Evolutionary conservation across 2,797 vertebrate species (phyloP), one percentile per base, ranked within the genome.

Genomic region (Gymnothorax javanicus): DNA sequence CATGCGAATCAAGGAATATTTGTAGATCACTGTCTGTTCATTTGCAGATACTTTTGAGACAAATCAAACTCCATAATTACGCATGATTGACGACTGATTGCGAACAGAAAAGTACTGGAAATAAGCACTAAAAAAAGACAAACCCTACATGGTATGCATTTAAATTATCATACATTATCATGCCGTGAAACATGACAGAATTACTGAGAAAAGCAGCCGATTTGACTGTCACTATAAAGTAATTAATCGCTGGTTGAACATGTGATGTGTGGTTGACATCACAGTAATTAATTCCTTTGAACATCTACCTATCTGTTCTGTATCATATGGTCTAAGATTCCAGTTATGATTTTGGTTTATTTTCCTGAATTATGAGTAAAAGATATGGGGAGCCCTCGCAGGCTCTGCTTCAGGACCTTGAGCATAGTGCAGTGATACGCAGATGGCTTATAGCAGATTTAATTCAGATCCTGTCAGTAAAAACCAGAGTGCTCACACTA

Each of bases 201-300:
- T 54, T 12, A n/a, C 11, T 7, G 77, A 81, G 52, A 81, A 11
- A 15, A 15, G 43, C 6, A 6, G 75, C 23, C 56, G 17, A 56
- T 81, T 81, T 56, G 20, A 20, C 50, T 15, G 50, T 8, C 4
- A 52, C 77, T 54, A n/a, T 56, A 56, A 81, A 56, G 50, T 23
- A 81, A 81, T 81, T 56, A 81, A 56, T 81, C 50, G 23, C 52
- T 56, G 77, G 50, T 56, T n/a, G 52, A 81, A 81, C 52, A 56
- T 9, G 23, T 56, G 20, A 81, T 56, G 7, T 56, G 77, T 52
- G 1, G 77, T 81, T 81, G 77, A 56, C 56, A 81, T 23, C 25
- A 4, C 77, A 11, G 50, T 81, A 81, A 81, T 81, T 81, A 81
- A 81, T 81, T 81, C 77, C 77, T 54, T 50, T n/a, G 52, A 81